phyloP scores from a whole-genome alignment of 35 echinoderm and acorn worm genomes.

The Amphiura filiformis region DNA sequence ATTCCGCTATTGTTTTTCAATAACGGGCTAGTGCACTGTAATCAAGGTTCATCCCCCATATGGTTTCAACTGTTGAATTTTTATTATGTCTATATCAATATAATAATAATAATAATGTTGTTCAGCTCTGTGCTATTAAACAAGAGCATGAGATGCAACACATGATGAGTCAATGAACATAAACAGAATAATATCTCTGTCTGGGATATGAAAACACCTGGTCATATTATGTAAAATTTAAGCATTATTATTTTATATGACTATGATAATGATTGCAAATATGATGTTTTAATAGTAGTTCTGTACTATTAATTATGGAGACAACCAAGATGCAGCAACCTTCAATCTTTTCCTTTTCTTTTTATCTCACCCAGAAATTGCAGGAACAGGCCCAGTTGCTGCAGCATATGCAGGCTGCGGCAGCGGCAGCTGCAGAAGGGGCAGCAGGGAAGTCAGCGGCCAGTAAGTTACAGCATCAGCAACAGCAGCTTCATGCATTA shows the following conservation, averaged over 20 bases:
- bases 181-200: no score
- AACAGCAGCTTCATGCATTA: constrained; percentile 81
- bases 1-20: no score
- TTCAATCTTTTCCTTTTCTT: background rate
- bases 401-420: constrained; percentile 82
- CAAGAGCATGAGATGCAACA: no score
- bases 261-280: no score
- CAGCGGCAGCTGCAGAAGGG: constrained; percentile 44
- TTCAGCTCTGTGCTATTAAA: no score
- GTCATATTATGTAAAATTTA: background rate
- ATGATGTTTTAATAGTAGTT: background rate
- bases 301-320: background rate
- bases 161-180: no score
- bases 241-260: background rate
- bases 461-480: constrained; percentile 63
- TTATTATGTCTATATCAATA: no score
- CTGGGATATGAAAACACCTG: background rate
- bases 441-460: constrained; percentile 21
- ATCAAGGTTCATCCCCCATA: no score
- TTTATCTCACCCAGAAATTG: constrained; percentile 42
- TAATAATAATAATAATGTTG: no score
- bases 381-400: constrained; percentile 80
- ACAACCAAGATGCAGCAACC: background rate
- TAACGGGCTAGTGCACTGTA: no score
- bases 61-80: no score